Evolutionary conservation across 2,113 vertebrate genomes (phyloP).

Genomic region (Theristicus caerulescens): DNA sequence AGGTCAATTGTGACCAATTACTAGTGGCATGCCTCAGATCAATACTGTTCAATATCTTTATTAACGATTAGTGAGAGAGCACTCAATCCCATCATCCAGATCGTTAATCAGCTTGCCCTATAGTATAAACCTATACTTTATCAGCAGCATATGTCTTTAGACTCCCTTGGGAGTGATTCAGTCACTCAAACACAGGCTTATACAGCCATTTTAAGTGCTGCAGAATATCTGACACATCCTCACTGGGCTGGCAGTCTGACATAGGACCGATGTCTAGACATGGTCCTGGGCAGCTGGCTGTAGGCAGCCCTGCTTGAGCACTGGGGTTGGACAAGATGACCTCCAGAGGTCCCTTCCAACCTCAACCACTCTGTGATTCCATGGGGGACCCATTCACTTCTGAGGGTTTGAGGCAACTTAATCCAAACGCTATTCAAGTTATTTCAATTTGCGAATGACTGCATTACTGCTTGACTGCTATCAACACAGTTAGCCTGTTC

Average conservation of each 20-base stretch:
- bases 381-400: neutral
- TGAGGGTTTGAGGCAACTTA: neutral
- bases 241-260: neutral
- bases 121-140: neutral
- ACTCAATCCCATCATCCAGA: too few species aligned
- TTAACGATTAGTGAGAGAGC: neutral
- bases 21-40: neutral
- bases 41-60: neutral
- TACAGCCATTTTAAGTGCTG: neutral
- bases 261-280: neutral
- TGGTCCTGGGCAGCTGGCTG: neutral
- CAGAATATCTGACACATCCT: neutral
- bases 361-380: neutral
- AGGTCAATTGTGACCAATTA: neutral
- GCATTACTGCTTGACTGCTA: neutral
- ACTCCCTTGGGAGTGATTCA: neutral
- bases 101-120: neutral
- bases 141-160: neutral
- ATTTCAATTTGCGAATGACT: neutral
- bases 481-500: neutral
- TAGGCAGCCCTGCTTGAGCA: neutral
- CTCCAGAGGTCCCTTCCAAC: neutral
- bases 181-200: neutral
- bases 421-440: neutral
- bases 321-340: neutral